A percentile compares a stretch with the other conserved stretches of the same genome.
phyloP scores from a whole-genome alignment of 2,888 invertebrate species.

The Bedellia somnulentella region DNA sequence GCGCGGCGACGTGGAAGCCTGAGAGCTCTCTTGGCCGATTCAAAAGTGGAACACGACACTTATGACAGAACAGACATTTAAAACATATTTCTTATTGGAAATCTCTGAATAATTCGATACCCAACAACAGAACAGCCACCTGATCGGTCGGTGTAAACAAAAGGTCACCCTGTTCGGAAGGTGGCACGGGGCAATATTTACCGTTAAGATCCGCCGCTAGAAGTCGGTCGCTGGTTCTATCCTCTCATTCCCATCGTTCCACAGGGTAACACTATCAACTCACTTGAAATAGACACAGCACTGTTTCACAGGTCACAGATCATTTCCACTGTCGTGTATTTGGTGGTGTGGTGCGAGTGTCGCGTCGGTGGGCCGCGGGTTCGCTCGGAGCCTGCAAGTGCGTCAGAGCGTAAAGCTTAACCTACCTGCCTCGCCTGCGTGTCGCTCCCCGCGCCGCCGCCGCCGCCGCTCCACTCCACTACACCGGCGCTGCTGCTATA shows the following conservation, averaged over 20 bases:
- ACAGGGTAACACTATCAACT: conserved; percentile 2
- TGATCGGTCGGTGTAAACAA: conserved; percentile 45
- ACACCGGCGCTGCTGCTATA: conserved; percentile 29
- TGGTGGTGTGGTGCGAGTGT: conserved; percentile 26
- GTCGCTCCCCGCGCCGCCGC: conserved; percentile 5
- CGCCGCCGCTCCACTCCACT: conserved; percentile 10
- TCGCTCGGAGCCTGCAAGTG: conserved; percentile 50
- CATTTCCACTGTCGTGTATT: conserved; percentile 33
- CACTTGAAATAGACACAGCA: conserved; percentile 32
- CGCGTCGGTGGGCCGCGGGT: conserved; percentile 23
- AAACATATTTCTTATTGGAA: too few relatives aligned
- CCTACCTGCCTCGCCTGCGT: conserved; percentile 55
- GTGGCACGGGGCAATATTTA: conserved; percentile 29
- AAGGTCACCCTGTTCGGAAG: conserved; percentile 35
- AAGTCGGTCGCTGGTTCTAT: conserved; percentile 26
- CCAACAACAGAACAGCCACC: too few relatives aligned
- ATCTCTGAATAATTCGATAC: too few relatives aligned
- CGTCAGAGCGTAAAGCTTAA: conserved; percentile 55
- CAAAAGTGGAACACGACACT: conserved; percentile 25
- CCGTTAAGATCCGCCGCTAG: conserved; percentile 49
- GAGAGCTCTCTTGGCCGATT: conserved; percentile 4
- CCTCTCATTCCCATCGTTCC: conserved; percentile 28
- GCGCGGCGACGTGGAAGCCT: conserved; percentile 41
- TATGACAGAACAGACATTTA: too few relatives aligned
- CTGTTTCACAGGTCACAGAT: conserved; percentile 39